Evolutionary conservation across 2,888 invertebrate genomes (phyloP), one percentile per base, ranked within the genome.

Genomic region (Amaurobius ferox): DNA sequence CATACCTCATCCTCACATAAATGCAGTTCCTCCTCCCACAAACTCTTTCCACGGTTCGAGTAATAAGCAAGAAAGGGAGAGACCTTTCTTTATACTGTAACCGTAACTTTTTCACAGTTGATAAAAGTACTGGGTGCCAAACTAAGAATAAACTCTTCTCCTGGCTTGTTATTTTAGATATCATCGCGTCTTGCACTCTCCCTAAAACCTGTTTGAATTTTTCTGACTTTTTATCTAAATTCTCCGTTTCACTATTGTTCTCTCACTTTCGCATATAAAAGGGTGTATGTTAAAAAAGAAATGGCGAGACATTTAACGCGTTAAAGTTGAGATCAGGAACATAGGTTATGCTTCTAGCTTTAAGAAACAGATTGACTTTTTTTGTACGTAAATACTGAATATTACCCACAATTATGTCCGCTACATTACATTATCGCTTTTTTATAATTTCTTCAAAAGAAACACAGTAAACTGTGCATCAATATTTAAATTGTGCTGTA

Each of bases 121-220:
- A 79, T 79, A 79, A 79, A 79, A 71, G 71, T 64, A 70, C 78
- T 30, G 62, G 62, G 39, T 61, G 39, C 64, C 70, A 62, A 71
- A 79, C 79, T 71, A 71, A 70, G 64, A 71, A 79, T 70, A 79
- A 70, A 71, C 70, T 44, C 61, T 29, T 70, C 62, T 64, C 39
- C 30, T 19, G 32, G 40, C 78, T 79, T 79, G 79, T 79, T 79
- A 79, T 79, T 79, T 79, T 71, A 79, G 70, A 79, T 79, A 64
- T 71, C 70, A 26, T 39, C 35, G 64, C 29, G 2, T 64, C 64
- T 64, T 64, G 13, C 30, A 16, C 64, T 16, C 16, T 64, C 64
- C 23, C 23, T 44, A 23, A 55, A 55, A 55, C 55, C 55, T 23
- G 55, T 55, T 55, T 55, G 55, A 55, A 55, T 55, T 55, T 55